Conservation (phyloP, 2,888 invertebrate species). For the Andrena flavipes region DNA sequence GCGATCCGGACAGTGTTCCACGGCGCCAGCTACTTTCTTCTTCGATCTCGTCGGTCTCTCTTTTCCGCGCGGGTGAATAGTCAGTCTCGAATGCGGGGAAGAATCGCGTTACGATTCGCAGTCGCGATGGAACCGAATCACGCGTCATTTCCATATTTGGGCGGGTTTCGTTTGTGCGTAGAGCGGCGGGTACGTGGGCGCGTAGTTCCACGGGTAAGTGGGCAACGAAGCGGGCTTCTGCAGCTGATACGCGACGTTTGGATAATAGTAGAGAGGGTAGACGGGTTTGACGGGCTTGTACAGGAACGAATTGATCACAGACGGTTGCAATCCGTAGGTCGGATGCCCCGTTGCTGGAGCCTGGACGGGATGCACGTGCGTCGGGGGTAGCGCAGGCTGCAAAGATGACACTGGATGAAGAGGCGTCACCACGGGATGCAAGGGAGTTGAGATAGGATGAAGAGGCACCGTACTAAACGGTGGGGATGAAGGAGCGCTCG, state of each 20-base stretch:
- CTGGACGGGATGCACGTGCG: constrained; percentile 65
- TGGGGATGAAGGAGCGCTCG: constrained; percentile 30
- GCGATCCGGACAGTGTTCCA: background rate
- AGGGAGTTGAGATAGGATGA: constrained; percentile 60
- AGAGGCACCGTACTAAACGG: constrained; percentile 39
- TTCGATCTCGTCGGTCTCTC: constrained; percentile 40
- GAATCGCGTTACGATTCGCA: constrained; percentile 29
- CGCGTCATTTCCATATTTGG: constrained; percentile 77
- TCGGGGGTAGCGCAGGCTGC: constrained; percentile 56
- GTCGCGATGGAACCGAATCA: constrained; percentile 29
- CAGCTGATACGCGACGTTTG: constrained; percentile 72
- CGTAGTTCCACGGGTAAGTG: constrained; percentile 80
- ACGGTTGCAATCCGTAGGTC: constrained; percentile 74
- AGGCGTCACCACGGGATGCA: constrained; percentile 66
- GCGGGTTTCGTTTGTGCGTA: constrained; percentile 73
- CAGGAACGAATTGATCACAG: constrained; percentile 73
- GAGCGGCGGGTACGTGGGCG: constrained; percentile 65
- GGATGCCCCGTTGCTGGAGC: constrained; percentile 69
- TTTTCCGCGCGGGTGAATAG: constrained; percentile 54
- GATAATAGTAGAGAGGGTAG: constrained; percentile 80
- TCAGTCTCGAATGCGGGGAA: constrained; percentile 46
- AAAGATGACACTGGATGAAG: constrained; percentile 66
- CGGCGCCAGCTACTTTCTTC: constrained; percentile 50
- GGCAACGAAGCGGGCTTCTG: constrained; percentile 73
- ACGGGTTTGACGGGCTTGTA: constrained; percentile 80